A percentile compares a stretch with the other conserved stretches of the same genome.
These are phyloP conservation scores for Limnodromus scolopaceus DNA, from an alignment of 2,797 vertebrate genomes.

Conservation along the genomic window DNA sequence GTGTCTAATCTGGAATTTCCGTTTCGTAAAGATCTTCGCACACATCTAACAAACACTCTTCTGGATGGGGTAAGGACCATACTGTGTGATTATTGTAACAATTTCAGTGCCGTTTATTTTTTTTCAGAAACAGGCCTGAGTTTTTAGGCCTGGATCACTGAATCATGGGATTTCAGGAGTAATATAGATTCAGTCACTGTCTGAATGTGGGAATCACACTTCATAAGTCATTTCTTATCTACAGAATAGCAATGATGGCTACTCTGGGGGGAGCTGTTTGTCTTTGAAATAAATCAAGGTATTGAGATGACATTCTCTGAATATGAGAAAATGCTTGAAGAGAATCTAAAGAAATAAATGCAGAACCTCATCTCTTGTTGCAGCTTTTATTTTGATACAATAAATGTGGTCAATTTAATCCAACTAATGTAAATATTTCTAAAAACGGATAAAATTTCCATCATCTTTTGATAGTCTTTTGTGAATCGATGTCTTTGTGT, in stretches of 20 bases:
- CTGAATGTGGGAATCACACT: not conserved
- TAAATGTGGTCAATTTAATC: not conserved
- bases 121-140: not conserved
- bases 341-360: not conserved
- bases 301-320: not conserved
- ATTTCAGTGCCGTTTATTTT: not conserved
- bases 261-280: slow-evolving; percentile 21
- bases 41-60: slow-evolving; percentile 91
- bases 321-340: not conserved
- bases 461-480: not conserved
- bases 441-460: not conserved
- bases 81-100: not conserved
- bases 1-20: slow-evolving; percentile 95
- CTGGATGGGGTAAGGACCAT: slow-evolving; percentile 92
- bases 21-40: slow-evolving; percentile 91
- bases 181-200: not conserved
- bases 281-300: slow-evolving; percentile 14
- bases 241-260: not conserved
- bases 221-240: not conserved
- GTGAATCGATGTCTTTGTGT: not conserved
- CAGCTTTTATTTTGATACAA: not conserved
- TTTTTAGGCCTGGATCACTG: not conserved
- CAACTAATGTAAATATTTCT: not conserved
- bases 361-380: not conserved
- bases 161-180: not conserved